These are phyloP conservation scores for Okapia johnstoni DNA, from an alignment of 2,113 vertebrate genomes.

Conservation along the genomic window DNA sequence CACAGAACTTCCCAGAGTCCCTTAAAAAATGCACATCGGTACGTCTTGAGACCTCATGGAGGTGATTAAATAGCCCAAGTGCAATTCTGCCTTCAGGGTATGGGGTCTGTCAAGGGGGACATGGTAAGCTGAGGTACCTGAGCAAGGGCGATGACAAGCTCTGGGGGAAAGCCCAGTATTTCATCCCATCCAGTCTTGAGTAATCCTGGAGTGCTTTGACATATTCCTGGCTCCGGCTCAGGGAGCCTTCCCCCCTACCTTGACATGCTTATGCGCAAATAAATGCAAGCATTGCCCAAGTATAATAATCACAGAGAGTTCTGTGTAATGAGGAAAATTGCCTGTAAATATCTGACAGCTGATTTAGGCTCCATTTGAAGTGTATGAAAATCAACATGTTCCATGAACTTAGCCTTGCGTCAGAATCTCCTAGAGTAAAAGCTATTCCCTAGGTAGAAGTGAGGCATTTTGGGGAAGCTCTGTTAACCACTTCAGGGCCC, in stretches of 20 bases:
- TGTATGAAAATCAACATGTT: constrained; percentile 69
- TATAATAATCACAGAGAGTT: constrained; percentile 66
- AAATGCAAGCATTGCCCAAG: constrained; percentile 60
- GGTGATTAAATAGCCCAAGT: constrained; percentile 31
- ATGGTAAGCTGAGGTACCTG: constrained; percentile 45
- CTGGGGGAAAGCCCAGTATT: constrained; percentile 37
- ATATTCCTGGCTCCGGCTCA: constrained; percentile 51
- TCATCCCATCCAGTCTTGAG: constrained; percentile 46
- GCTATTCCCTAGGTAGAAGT: background rate
- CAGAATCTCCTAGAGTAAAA: constrained; percentile 50
- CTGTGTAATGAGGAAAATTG: constrained; percentile 65
- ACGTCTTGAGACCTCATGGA: background rate
- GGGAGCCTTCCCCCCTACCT: constrained; percentile 33
- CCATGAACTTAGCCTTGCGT: constrained; percentile 37
- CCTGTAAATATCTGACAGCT: constrained; percentile 64
- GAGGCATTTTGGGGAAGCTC: background rate
- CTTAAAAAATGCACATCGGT: constrained; percentile 14
- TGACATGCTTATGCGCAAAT: constrained; percentile 69
- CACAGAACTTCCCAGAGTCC: background rate
- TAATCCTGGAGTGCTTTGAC: constrained; percentile 46
- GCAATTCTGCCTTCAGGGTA: background rate
- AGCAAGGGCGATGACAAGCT: constrained; percentile 51
- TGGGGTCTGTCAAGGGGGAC: background rate
- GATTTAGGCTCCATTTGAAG: constrained; percentile 71
- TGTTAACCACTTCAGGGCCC: constrained; percentile 40